These are phyloP conservation scores for Watsonalla binaria DNA, from an alignment of 2,888 invertebrate species.

Conservation along the genomic window DNA sequence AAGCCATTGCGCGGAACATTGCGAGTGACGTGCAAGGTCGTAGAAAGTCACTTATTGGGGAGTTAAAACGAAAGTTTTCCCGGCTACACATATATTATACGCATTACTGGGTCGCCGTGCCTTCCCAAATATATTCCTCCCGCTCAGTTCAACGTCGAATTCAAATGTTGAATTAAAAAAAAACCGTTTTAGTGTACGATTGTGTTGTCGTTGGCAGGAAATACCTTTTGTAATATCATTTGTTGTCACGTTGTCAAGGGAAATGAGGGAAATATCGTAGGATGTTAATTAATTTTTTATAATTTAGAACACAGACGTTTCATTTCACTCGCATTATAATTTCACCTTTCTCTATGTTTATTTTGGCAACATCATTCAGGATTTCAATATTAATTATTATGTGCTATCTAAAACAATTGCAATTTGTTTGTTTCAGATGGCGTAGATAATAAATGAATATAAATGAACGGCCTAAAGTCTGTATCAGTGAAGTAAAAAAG, in stretches of 20 bases:
- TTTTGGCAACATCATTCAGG: too few species aligned
- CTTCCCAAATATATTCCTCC: not conserved
- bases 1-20: too few species aligned
- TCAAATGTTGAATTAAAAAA: not conserved
- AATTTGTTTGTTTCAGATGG: not conserved
- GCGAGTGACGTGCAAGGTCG: not conserved
- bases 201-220: not conserved
- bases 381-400: too few species aligned
- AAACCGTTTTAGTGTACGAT: not conserved
- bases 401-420: not conserved
- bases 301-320: not conserved
- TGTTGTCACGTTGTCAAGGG: slow-evolving; percentile 1
- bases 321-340: too few species aligned
- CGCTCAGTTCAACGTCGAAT: not conserved
- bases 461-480: not conserved
- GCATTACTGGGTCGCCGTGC: not conserved
- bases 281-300: slow-evolving; percentile 12
- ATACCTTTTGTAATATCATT: not conserved
- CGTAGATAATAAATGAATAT: not conserved
- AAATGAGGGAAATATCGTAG: not conserved
- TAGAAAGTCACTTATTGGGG: not conserved
- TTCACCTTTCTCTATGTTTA: not conserved
- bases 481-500: too few species aligned
- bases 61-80: not conserved
- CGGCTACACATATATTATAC: not conserved